Evolutionary conservation across 2,113 vertebrate genomes (phyloP).

Genomic region (Nothocercus nigrocapillus): DNA sequence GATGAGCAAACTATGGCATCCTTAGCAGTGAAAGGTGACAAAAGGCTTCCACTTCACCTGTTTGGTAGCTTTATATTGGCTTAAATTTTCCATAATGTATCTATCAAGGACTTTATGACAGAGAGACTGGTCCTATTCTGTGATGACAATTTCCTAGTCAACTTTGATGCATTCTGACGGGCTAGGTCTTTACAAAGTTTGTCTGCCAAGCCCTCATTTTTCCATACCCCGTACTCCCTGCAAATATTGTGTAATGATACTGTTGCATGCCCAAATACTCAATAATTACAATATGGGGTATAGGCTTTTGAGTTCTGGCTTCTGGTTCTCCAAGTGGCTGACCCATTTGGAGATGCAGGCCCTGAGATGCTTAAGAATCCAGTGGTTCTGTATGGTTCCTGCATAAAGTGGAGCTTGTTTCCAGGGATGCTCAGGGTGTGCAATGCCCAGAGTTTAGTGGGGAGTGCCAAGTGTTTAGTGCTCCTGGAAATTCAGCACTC

Average conservation of each 20-base stretch:
- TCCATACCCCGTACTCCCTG: neutral
- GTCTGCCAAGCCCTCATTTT: neutral
- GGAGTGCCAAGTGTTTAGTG: neutral
- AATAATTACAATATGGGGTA: accelerated
- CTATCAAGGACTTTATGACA: neutral
- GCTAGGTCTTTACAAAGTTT: neutral
- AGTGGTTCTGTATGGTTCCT: accelerated
- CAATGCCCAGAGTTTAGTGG: neutral
- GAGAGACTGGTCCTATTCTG: neutral
- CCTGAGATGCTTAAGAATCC: neutral
- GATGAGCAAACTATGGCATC: conserved; percentile 27
- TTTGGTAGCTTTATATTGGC: neutral
- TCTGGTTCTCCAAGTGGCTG: neutral
- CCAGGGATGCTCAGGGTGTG: accelerated
- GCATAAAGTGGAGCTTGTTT: neutral
- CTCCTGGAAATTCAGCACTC: neutral
- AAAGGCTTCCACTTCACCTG: neutral
- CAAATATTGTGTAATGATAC: accelerated
- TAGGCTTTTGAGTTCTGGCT: neutral
- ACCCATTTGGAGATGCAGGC: neutral
- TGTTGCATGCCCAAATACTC: neutral
- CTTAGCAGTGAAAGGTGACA: conserved; percentile 1
- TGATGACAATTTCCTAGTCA: neutral
- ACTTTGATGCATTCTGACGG: neutral
- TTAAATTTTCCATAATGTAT: neutral